Evolutionary conservation across 2,113 vertebrate genomes (phyloP), one percentile per base, ranked within the genome.

Genomic region (Zosterops borbonicus): DNA sequence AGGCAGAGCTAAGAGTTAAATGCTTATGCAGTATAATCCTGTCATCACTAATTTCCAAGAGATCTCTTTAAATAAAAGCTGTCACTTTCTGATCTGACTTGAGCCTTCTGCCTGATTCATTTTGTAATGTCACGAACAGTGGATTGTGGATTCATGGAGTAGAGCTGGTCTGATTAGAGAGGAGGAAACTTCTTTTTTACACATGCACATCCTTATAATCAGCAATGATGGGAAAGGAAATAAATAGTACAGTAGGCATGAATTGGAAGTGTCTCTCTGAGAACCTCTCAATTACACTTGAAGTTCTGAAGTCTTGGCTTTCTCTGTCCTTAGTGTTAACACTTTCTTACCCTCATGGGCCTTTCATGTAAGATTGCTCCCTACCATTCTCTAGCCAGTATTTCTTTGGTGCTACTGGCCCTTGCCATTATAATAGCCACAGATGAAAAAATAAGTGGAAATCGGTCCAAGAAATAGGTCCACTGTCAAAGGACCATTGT

Each of bases 1-100:
- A 85, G 46, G 46, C 62, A 53, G 28, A 28, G 47, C 63, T 65
- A 28, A 70, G 67, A 85, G 50, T 83, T 70, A 92, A 91, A 88
- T 65, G 11, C 46, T 77, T 70, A 67, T 14, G 33, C 64, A 49
- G 27, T 88, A 42, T 65, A 79, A 85, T 74, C 73, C 44, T 88
- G 68, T 87, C 93, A 83, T 79, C 44, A 49, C 46, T 95, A 63
- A 92, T 90, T 96, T 96, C 75, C 1, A 5, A 86, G 82, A 67
- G 91, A 67, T 4, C 47, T 90, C 29, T 94, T 95, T 93, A 94
- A 97, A 88, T 82, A 93, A 77, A 93, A 96, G 56, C 75, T 95
- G 93, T 88, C 78, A 47, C 82, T 77, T 92, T 88, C 35, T 96
- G 93, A 88, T 94, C 63, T 91, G 82, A 41, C 82, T 94, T 81